These are phyloP conservation scores for Tethea ocularis DNA, from an alignment of 2,888 invertebrate species.

Conservation along the genomic window DNA sequence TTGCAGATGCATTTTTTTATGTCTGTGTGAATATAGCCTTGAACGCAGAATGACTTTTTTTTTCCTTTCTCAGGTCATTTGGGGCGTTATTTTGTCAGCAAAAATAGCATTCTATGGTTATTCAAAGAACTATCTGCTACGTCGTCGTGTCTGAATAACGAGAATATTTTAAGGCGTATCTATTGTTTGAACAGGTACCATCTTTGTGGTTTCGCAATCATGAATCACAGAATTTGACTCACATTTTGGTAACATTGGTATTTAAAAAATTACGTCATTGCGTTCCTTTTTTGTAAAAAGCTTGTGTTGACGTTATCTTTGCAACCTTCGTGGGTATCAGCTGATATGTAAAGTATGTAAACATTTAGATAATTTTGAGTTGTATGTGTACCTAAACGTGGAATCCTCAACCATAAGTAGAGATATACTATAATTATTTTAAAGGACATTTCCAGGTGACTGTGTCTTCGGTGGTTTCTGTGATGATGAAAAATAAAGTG, in stretches of 20 bases:
- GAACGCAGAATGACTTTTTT: background rate
- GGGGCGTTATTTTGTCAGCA: background rate
- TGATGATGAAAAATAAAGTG: too few species aligned
- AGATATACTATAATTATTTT: background rate
- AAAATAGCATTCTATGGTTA: background rate
- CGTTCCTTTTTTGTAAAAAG: background rate
- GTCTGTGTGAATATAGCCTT: background rate
- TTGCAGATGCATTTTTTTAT: background rate
- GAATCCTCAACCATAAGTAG: background rate
- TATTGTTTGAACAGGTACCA: conserved; percentile 1
- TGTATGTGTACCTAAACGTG: background rate
- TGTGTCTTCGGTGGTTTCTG: too few species aligned
- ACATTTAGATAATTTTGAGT: background rate
- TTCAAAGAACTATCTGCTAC: background rate
- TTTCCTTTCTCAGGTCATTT: background rate
- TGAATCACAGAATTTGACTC: conserved; percentile 5
- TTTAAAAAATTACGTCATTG: conserved; percentile 7
- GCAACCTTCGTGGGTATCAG: conserved; percentile 9
- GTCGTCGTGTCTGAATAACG: background rate
- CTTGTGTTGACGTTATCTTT: background rate
- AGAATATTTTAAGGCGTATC: background rate
- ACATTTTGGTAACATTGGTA: background rate
- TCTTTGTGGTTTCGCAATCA: background rate
- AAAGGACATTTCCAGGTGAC: background rate
- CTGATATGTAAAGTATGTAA: conserved; percentile 6